These are phyloP conservation scores for Nephrotoma appendiculata DNA, from an alignment of 2,888 invertebrate genomes.

Conservation along the genomic window DNA sequence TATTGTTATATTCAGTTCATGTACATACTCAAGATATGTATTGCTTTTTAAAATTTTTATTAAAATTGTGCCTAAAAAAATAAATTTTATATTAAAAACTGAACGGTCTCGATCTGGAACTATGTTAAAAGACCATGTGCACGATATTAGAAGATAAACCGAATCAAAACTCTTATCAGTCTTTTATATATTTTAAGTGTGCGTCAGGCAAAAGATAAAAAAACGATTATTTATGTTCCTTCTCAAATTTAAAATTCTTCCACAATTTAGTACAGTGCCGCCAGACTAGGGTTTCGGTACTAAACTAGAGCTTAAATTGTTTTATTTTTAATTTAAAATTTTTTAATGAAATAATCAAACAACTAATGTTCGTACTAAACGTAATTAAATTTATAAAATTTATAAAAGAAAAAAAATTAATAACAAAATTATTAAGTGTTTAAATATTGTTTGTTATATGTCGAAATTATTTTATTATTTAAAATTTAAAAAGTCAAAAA, in stretches of 20 bases:
- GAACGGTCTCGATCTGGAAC: background rate
- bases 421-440: background rate
- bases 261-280: background rate
- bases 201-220: background rate
- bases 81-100: background rate
- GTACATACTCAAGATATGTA: background rate
- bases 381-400: background rate
- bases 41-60: background rate
- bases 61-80: background rate
- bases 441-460: background rate
- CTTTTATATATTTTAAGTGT: background rate
- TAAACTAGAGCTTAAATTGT: background rate
- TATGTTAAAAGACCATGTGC: background rate
- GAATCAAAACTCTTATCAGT: too few species aligned
- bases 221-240: too few species aligned
- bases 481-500: background rate
- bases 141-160: background rate
- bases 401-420: too few species aligned
- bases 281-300: background rate
- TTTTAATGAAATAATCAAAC: background rate
- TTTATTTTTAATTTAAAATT: background rate
- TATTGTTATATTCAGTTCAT: background rate
- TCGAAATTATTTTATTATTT: background rate
- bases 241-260: background rate
- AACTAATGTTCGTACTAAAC: background rate